Evolutionary conservation across 1,140 invertebrate species (phyloP), one percentile per base, ranked within the genome.

Genomic region (Penaeus chinensis): DNA sequence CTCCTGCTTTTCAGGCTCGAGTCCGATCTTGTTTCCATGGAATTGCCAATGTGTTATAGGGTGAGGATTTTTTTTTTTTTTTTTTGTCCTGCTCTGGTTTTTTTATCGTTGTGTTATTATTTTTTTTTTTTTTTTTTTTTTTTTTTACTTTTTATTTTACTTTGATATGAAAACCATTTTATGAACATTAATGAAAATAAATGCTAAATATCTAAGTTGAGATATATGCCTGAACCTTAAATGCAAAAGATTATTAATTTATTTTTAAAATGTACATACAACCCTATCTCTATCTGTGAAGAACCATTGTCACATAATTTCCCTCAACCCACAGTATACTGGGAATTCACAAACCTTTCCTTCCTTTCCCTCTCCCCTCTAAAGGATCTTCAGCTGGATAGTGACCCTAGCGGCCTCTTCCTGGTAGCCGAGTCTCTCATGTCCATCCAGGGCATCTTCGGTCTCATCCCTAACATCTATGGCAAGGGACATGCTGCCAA

Each of bases 1-100:
- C 96, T 98, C 91, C 95, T 97, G 90, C 94, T 99, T 24, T 97
- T 97, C 92, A 97, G 98, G 0, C 95, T 99, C 91, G 98, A 99
- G 91, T 96, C 94, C 92, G 98, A 99, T 94, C 93, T 99, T 0
- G 93, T 99, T 87, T 98, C 97, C 7, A 96, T 99, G 95, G 98
- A 99, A 93, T 93, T 97, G 87, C 95, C 95, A 74, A 94, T 94
- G 90, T 94, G 96, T 22, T 98, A 95, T 91, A 93, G 94, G 93
- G 94, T 95, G 92, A 91, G 83, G 62, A 37, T 54, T 27, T 62
- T 66, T 5, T n/a, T 78, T 42, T 16, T 61, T 27, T 76, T 76
- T 27, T 32, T 65, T 37, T 32, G 20, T 32, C 19, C 19, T 32
- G 37, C 10, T 27, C 22, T 61, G 47, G 0, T 47, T 47, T 47